Evolutionary conservation across 2,888 invertebrate species (phyloP), one percentile per base, ranked within the genome.

Genomic region (Seira musarum): DNA sequence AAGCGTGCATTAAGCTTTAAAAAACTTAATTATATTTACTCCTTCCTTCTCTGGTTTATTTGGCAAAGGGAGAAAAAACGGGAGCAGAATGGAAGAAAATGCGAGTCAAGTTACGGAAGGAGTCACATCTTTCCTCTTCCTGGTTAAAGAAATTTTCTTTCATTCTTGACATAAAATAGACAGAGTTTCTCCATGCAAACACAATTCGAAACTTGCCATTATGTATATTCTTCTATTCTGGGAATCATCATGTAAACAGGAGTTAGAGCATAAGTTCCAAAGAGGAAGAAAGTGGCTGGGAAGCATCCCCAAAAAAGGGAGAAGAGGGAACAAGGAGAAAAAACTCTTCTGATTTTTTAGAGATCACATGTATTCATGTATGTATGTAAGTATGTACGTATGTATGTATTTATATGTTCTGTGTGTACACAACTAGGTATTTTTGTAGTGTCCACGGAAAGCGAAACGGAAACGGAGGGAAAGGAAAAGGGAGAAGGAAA

Each of bases 1-100:
- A 64, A 35, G 61, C 30, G 57, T 49, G 77, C 57, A 63, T 57
- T 60, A 71, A 70, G 66, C 60, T 78, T 78, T 69, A 71, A 78
- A 78, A 78, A n/a, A n/a, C n/a, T 71, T 78, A 78, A 78, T 78
- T 78, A 70, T 78, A 78, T 78, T 78, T 78, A 78, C 71, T 78
- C 71, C 70, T 78, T 71, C 61, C 66, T 35, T 53, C 49, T 19
- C 66, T 64, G 24, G 22, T 17, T 22, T 8, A n/a, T 13, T 70
- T 70, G 60, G 30, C 24, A 71, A 25, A 65, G 24, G 65, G n/a
- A 64, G 60, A n/a, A n/a, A n/a, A n/a, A n/a, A n/a, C 49, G 61
- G 21, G 19, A 53, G 53, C 21, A 61, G 63, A 30, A 25, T 19
- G 70, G 53, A 35, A 24, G 63, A 66, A 72, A 61, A 72, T 72